phyloP scores from a whole-genome alignment of 2,797 vertebrate species.

The Centroberyx gerrardi region DNA sequence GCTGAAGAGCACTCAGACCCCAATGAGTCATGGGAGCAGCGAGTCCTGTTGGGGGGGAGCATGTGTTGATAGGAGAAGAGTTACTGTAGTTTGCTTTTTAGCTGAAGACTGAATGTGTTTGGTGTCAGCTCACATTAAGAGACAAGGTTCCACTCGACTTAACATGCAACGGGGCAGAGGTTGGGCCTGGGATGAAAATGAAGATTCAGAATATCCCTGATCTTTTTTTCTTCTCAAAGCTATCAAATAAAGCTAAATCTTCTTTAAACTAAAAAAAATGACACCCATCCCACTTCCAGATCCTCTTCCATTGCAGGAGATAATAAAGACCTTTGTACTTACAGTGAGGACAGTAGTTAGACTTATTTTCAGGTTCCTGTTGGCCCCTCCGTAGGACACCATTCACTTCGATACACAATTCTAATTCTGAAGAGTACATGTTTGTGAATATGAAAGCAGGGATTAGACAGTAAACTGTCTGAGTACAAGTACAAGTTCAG shows the following conservation, averaged over 20 bases:
- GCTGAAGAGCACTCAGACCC: slow-evolving; percentile 17
- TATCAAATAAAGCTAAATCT: background rate
- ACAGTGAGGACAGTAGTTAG: too few species aligned
- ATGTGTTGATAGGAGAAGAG: slow-evolving; percentile 29
- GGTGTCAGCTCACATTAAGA: background rate
- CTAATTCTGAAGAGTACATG: background rate
- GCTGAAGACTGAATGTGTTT: slow-evolving; percentile 11
- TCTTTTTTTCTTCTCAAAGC: background rate
- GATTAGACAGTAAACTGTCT: background rate
- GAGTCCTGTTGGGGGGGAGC: slow-evolving; percentile 13
- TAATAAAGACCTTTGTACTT: too few species aligned
- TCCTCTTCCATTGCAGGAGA: background rate
- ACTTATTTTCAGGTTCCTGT: too few species aligned
- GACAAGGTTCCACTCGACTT: background rate
- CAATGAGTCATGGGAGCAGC: slow-evolving; percentile 26
- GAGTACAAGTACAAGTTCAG: slow-evolving; percentile 27
- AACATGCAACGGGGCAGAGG: background rate
- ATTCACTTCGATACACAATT: background rate
- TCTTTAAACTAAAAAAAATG: background rate
- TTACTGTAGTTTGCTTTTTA: slow-evolving; percentile 9
- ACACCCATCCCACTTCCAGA: background rate
- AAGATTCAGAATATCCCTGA: background rate
- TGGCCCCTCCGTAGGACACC: background rate
- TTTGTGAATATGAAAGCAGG: background rate
- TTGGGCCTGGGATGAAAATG: background rate